These are phyloP conservation scores for Acronicta leporina DNA, from an alignment of 2,888 invertebrate species.

Conservation along the genomic window DNA sequence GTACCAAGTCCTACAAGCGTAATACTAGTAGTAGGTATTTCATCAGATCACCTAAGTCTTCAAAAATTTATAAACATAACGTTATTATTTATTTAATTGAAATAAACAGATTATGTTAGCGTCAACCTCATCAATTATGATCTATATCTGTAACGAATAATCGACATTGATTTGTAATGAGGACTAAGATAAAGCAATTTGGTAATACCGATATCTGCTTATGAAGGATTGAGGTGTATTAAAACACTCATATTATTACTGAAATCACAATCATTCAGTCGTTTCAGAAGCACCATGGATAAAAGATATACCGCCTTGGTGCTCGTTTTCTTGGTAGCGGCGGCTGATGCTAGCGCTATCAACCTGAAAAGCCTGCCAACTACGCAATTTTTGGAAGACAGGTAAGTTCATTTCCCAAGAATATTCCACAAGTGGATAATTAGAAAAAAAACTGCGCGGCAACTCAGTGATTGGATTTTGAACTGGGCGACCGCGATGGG, in stretches of 20 bases:
- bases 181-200: conserved; percentile 57
- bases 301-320: conserved; percentile 69
- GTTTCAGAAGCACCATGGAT: conserved; percentile 63
- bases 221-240: conserved; percentile 60
- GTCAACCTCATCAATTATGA: conserved; percentile 70
- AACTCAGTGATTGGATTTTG: too few relatives aligned
- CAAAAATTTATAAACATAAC: conserved; percentile 10
- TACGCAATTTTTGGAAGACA: conserved; percentile 45
- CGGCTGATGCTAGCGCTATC: conserved; percentile 69
- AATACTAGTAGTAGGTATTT: conserved; percentile 20
- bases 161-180: conserved; percentile 68
- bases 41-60: conserved; percentile 2
- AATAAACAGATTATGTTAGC: conserved; percentile 54
- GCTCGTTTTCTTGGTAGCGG: conserved; percentile 67
- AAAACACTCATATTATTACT: conserved; percentile 42
- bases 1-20: background rate
- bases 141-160: conserved; percentile 59
- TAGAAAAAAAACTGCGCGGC: too few relatives aligned
- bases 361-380: conserved; percentile 52
- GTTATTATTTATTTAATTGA: conserved; percentile 27
- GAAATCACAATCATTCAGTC: conserved; percentile 49
- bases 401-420: conserved; percentile 27
- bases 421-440: too few relatives aligned
- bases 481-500: too few relatives aligned
- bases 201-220: conserved; percentile 61